phyloP scores from a whole-genome alignment of 2,797 vertebrate genomes.

The Avahi laniger region DNA sequence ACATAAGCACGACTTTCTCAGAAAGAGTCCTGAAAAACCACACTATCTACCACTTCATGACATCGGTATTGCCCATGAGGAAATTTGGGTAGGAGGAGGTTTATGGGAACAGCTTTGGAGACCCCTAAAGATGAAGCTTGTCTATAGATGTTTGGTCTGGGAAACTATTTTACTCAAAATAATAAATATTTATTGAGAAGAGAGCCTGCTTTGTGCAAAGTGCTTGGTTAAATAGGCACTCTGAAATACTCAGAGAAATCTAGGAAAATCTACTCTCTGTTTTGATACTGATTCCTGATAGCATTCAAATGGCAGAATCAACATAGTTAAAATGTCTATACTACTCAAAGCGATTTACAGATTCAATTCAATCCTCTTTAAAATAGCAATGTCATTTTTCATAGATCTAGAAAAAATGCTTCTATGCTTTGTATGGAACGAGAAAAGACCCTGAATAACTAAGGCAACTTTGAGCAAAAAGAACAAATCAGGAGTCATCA shows the following conservation, averaged over 20 bases:
- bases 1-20: neutral
- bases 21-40: neutral
- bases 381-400: no score
- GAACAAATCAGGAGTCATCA: no score
- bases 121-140: neutral
- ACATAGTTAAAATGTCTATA: no score
- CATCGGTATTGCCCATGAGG: neutral
- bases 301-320: neutral
- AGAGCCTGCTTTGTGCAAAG: neutral
- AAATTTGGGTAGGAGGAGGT: neutral
- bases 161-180: neutral
- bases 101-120: neutral
- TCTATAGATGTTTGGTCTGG: neutral
- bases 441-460: no score
- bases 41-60: neutral
- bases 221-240: neutral
- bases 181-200: neutral
- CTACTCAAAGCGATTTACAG: no score
- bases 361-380: no score
- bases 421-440: no score
- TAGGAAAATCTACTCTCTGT: neutral
- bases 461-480: no score
- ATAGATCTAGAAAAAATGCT: no score
- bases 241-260: neutral
- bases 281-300: neutral